phyloP scores from a whole-genome alignment of 2,113 vertebrate genomes.

The Hypomesus transpacificus region DNA sequence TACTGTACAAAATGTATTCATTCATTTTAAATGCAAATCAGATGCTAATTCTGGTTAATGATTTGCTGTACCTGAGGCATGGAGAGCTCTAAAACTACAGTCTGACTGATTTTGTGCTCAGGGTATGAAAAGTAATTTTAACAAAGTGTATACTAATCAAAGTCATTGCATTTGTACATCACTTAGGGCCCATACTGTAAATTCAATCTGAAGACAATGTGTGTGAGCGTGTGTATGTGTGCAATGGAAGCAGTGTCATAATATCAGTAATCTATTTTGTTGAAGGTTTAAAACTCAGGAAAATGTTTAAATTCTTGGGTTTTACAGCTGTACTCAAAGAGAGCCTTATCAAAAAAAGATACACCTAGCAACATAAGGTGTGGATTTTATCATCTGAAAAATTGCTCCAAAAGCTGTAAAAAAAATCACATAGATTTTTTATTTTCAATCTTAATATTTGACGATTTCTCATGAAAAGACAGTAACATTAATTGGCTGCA shows the following conservation, averaged over 20 bases:
- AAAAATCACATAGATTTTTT: conserved; percentile 59
- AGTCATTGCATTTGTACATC: conserved; percentile 59
- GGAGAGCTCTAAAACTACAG: conserved; percentile 58
- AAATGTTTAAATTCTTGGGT: conserved; percentile 13
- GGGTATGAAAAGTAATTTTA: conserved; percentile 74
- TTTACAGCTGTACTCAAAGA: conserved; percentile 26
- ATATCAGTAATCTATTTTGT: too few species aligned
- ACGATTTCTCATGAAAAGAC: conserved; percentile 56
- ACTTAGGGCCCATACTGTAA: conserved; percentile 27
- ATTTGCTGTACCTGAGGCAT: conserved; percentile 69
- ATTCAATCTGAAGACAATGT: conserved; percentile 8
- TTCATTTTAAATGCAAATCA: conserved; percentile 69
- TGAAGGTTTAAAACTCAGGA: too few species aligned
- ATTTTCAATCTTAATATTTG: conserved; percentile 58
- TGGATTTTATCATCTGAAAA: conserved; percentile 55
- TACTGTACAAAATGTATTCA: conserved; percentile 26
- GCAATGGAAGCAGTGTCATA: background rate
- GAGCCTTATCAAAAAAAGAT: too few species aligned
- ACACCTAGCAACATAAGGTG: conserved; percentile 8
- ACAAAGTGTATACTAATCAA: conserved; percentile 72
- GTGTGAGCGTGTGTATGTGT: conserved; percentile 15
- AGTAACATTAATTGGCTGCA: conserved; percentile 45
- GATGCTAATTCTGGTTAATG: conserved; percentile 73
- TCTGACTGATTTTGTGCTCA: conserved; percentile 66
- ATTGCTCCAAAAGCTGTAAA: conserved; percentile 48